Conservation (phyloP, 2,888 invertebrate genomes). For the Synergus gifuensis region DNA sequence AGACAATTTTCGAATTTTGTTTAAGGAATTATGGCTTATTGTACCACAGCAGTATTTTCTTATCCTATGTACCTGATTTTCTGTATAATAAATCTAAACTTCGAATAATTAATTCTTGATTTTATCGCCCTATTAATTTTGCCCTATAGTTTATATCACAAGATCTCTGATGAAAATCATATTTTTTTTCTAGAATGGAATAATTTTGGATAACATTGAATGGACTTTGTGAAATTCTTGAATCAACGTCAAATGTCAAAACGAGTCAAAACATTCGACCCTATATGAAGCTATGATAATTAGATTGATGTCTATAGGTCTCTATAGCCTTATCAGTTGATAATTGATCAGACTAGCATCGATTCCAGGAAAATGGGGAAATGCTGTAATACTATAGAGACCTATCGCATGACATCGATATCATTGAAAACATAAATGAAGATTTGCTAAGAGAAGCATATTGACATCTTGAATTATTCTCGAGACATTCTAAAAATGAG, state of each 20-base stretch:
- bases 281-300: slow-evolving; percentile 10
- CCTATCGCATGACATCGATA: no score
- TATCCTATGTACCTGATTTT: slow-evolving; percentile 37
- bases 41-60: slow-evolving; percentile 32
- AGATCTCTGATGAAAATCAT: no score
- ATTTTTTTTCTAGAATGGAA: no score
- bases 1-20: slow-evolving; percentile 33
- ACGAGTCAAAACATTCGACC: neutral
- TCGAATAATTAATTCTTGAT: slow-evolving; percentile 6
- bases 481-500: no score
- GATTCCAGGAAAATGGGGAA: neutral
- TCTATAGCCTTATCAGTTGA: slow-evolving; percentile 2
- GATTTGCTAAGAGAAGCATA: no score
- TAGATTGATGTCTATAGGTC: neutral
- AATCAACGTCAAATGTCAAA: neutral
- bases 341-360: neutral
- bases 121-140: neutral
- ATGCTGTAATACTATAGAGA: no score
- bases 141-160: no score
- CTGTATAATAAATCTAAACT: slow-evolving; percentile 38
- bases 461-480: no score
- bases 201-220: no score
- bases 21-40: slow-evolving; percentile 14
- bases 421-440: no score
- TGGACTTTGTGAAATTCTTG: no score